A percentile compares a stretch with the other conserved stretches of the same genome.
Conservation (phyloP, 1,140 invertebrate species). For the Sweltsa coloradensis region DNA sequence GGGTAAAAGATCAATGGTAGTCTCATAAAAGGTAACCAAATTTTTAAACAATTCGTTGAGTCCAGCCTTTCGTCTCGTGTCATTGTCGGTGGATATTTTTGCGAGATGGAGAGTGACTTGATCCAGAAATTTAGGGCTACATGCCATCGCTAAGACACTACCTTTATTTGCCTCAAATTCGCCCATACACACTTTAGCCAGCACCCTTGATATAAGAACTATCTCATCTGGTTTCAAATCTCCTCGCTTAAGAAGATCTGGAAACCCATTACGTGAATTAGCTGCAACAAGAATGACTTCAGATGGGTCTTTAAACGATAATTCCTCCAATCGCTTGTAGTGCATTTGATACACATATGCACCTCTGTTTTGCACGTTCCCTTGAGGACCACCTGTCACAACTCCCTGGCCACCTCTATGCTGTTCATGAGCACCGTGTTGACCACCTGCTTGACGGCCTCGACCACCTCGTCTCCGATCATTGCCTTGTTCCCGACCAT, state of each 20-base stretch:
- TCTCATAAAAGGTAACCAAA: neutral
- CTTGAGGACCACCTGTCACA: too few relatives aligned
- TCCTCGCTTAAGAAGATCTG: constrained; percentile 11
- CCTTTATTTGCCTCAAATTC: constrained; percentile 28
- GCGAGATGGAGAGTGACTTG: constrained; percentile 1
- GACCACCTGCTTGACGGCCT: too few relatives aligned
- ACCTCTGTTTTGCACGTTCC: too few relatives aligned
- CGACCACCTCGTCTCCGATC: too few relatives aligned
- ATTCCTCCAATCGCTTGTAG: constrained; percentile 17
- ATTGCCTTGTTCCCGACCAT: too few relatives aligned
- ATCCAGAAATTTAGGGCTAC: constrained; percentile 27
- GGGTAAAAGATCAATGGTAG: neutral
- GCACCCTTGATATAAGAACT: constrained; percentile 21
- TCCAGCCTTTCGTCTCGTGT: neutral
- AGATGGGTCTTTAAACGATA: constrained; percentile 11
- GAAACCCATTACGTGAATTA: constrained; percentile 8
- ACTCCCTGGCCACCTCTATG: too few relatives aligned
- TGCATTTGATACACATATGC: too few relatives aligned
- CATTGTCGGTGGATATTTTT: neutral
- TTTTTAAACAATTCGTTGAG: constrained; percentile 3
- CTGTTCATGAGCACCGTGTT: too few relatives aligned
- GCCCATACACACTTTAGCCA: constrained; percentile 26
- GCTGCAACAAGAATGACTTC: constrained; percentile 10
- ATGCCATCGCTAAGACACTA: constrained; percentile 27
- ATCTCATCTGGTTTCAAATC: constrained; percentile 14